These are phyloP conservation scores for Sternotherus odoratus DNA, from an alignment of 2,797 vertebrate genomes.

Conservation along the genomic window DNA sequence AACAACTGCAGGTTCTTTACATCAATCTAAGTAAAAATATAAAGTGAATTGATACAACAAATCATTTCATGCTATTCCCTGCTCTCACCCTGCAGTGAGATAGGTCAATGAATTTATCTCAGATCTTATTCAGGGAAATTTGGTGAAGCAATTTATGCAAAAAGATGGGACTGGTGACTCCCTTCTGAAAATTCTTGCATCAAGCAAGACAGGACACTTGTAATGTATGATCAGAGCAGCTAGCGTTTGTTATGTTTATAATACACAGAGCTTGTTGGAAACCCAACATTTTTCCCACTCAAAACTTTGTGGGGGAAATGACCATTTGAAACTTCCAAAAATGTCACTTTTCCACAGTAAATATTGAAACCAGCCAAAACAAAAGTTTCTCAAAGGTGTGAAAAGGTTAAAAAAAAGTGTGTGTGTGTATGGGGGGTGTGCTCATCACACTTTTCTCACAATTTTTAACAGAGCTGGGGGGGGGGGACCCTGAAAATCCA, in stretches of 20 bases:
- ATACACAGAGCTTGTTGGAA: neutral
- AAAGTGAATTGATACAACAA: neutral
- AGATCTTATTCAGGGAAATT: neutral
- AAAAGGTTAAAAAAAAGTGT: neutral
- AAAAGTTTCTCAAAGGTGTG: neutral
- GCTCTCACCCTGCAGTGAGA: neutral
- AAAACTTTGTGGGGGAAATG: neutral
- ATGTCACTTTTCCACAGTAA: neutral
- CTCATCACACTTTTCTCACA: neutral
- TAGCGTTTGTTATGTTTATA: neutral
- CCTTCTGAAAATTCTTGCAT: neutral
- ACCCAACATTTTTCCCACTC: neutral
- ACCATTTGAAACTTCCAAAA: neutral
- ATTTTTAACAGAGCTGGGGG: too few species aligned
- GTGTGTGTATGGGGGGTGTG: too few species aligned
- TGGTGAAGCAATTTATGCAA: neutral
- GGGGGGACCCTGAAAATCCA: neutral
- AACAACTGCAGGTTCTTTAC: conserved; percentile 5
- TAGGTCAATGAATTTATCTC: neutral
- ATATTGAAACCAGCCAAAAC: neutral
- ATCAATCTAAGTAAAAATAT: neutral
- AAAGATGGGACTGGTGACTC: neutral
- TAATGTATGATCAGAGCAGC: neutral
- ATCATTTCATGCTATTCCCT: neutral
- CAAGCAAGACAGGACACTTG: neutral